Evolutionary conservation across 2,797 vertebrate genomes (phyloP), one percentile per base, ranked within the genome.

Genomic region (Pipistrellus kuhlii): DNA sequence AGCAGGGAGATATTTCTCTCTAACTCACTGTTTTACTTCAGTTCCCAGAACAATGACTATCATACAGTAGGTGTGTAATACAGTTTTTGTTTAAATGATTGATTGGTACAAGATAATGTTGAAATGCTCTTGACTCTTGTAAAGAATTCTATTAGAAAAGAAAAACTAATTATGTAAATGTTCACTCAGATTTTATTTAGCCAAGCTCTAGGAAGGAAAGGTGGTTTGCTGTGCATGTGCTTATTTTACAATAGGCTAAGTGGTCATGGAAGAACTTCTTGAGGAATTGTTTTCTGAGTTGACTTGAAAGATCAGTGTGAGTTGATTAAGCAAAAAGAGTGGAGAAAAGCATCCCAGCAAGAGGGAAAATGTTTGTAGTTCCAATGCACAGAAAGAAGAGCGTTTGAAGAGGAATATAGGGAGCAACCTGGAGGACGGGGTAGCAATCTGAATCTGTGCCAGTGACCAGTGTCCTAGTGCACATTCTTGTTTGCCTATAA

Each of bases 131-230:
- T 46, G 48, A 25, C 38, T 69, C 1, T 57, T 77, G 4, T 38
- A 59, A 77, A 32, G 4, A 84, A 75, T 51, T 41, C 27, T 51
- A 85, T 5, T 53, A n/a, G 27, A 21, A 90, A 76, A 85, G 27
- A 73, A 73, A 81, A 69, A 48, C 75, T 55, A 94, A 81, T 73
- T 55, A 46, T 5, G 55, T 38, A 64, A 64, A 66, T n/a, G 13
- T 55, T 92, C 30, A 73, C 23, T 94, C 38, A 69, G 69, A 88
- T 90, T 57, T 82, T 69, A 73, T 71, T 90, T 88, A 85, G 41
- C 38, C 27, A 88, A 64, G 5, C 30, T 78, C 38, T 53, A 75
- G 38, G 62, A 87, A 90, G 41, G 32, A 78, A 77, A 90, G 17
- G 14, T 75, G 88, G 21, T 11, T 48, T 76, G 5, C 13, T 71